Percentiles rank a stretch among this genome's conserved stretches.
Evolutionary conservation across 37 sponge, comb jelly and placozoan species (phyloP).

Genomic region (Spongilla lacustris): DNA sequence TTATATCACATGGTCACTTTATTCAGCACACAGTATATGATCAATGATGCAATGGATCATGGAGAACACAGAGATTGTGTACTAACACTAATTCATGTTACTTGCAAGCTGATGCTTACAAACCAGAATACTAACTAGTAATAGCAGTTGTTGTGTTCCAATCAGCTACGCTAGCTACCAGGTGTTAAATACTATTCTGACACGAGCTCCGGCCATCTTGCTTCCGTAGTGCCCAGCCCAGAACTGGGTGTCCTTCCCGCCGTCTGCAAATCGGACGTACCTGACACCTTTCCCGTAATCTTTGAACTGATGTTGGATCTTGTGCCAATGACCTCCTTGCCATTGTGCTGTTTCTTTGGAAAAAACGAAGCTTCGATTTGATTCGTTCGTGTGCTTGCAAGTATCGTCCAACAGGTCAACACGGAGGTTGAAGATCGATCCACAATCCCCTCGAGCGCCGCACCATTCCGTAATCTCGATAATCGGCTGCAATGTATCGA

Average conservation of each 20-base stretch:
- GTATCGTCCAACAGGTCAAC: conserved; percentile 42
- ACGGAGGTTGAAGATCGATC: conserved; percentile 33
- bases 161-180: too few relatives aligned
- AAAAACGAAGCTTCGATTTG: neutral
- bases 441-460: conserved; percentile 58
- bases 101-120: too few relatives aligned
- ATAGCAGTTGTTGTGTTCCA: too few relatives aligned
- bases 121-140: too few relatives aligned
- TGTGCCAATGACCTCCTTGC: conserved; percentile 60
- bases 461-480: conserved; percentile 66
- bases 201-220: conserved; percentile 61
- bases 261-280: conserved; percentile 53
- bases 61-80: too few relatives aligned
- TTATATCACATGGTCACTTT: too few relatives aligned
- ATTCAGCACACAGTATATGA: too few relatives aligned
- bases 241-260: conserved; percentile 65
- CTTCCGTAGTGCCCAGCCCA: conserved; percentile 78
- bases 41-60: too few relatives aligned
- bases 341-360: conserved; percentile 39
- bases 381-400: neutral
- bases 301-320: conserved; percentile 33
- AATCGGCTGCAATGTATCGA: conserved; percentile 40
- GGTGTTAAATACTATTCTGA: conserved; percentile 31
- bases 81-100: too few relatives aligned
- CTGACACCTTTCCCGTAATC: conserved; percentile 56